Evolutionary conservation across 2,888 invertebrate species (phyloP), one percentile per base, ranked within the genome.

Genomic region (Griposia aprilina): DNA sequence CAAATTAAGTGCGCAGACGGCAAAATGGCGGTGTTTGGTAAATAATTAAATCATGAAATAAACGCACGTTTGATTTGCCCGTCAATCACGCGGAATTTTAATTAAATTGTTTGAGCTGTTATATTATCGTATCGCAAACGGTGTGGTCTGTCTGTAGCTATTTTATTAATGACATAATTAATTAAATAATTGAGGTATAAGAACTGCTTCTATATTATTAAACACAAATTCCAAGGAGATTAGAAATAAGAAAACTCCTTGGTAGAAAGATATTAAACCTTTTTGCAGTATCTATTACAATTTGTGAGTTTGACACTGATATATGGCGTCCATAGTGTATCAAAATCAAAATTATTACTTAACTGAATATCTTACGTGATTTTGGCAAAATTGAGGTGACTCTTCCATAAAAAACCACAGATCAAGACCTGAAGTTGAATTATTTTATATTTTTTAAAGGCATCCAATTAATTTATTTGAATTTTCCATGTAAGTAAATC

Each of bases 1-100:
- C 80, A 88, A 90, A 91, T 91, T 84, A 90, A 90, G 83, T 84
- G 80, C 78, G 80, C 85, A 85, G 76, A 81, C 79, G 76, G 78
- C 81, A 81, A 89, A 87, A 89, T 88, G 84, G 86, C 87, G 52
- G 85, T n/a, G 66, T 80, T 76, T 82, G 80, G 60, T 83, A 83
- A 84, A 88, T 90, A 88, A 88, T 88, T 88, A 79, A 85, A 85
- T 86, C 77, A 82, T 74, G 82, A 88, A 85, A 81, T 77, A 83
- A 88, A 86, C 73, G 81, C 75, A 72, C 70, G 76, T 85, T 85
- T 84, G 83, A 81, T 83, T 77, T 63, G 52, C 45, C 69, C 63
- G 81, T 87, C 88, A 88, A 84, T 90, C 83, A 78, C 74, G 72
- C 36, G 55, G 70, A 69, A 79, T 83, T 88, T 89, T 79, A 90